phyloP scores from a whole-genome alignment of 2,797 vertebrate species.

The Tapera naevia region DNA sequence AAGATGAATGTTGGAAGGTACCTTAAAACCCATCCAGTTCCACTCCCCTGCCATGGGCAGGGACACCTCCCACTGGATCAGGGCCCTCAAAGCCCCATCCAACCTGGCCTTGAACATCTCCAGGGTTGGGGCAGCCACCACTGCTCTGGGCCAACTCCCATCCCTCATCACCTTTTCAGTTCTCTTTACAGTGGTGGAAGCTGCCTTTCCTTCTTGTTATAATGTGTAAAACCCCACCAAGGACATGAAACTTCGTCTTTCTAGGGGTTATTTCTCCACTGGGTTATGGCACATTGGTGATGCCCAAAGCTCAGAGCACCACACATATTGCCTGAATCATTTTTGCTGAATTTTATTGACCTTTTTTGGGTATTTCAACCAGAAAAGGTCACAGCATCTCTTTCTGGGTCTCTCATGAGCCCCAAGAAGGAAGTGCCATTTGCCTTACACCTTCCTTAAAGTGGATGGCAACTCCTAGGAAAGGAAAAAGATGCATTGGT shows the following conservation, averaged over 20 bases:
- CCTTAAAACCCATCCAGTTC: no score
- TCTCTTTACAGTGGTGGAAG: not conserved
- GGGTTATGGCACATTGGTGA: not conserved
- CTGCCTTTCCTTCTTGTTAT: not conserved
- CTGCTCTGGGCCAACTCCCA: no score
- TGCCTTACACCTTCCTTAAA: not conserved
- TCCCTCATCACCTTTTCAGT: not conserved
- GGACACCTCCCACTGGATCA: no score
- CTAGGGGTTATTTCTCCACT: not conserved
- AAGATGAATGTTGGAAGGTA: no score
- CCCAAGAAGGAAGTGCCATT: not conserved
- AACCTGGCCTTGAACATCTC: no score
- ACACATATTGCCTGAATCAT: not conserved
- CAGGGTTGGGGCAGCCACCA: no score
- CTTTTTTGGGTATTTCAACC: not conserved
- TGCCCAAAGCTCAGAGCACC: not conserved
- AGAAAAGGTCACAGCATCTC: not conserved
- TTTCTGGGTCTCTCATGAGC: not conserved
- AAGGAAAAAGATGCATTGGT: conserved; percentile 6
- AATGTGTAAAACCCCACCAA: not conserved
- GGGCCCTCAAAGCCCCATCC: no score
- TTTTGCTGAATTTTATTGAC: not conserved
- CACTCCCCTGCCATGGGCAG: no score
- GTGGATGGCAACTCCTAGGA: not conserved
- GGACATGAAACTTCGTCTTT: accelerated